Evolutionary conservation across 2,888 invertebrate genomes (phyloP), one percentile per base, ranked within the genome.

Genomic region (Mayetiola destructor): DNA sequence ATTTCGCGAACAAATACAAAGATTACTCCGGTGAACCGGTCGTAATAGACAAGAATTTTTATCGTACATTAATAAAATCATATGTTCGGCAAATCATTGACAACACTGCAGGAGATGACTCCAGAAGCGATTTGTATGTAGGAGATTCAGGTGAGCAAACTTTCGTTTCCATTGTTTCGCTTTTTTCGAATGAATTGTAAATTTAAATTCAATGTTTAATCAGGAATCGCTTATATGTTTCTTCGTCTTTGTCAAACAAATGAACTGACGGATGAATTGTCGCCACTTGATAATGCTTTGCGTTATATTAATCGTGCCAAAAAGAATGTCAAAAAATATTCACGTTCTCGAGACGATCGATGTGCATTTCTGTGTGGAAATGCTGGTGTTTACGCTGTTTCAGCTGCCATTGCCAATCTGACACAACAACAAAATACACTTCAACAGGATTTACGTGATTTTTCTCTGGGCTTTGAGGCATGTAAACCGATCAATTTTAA

Each of bases 281-380:
- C 66, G 70, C 1, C 81, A 79, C 58, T 63, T 85, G 39, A 73
- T 79, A 48, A 77, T 78, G 81, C 80, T 1, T 64, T 77, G 2
- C 76, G 80, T 56, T 85, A 84, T 65, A 69, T 84, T 18, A 73
- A 76, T 56, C 80, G 81, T 10, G 80, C 84, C 2, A 67, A 84
- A 59, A 73, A 76, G 37, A 75, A 76, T 57, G 73, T 75, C 9
- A 66, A 70, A n/a, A 69, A 68, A n/a, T 69, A 68, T 59, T 70
- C 69, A 48, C 76, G 59, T 67, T 76, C 64, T 63, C 71, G 64
- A 37, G 73, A 76, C n/a, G 81, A 84, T 59, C 75, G 77, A 53
- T 81, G 81, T 14, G 80, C 84, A 0, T 88, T 89, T 69, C 69
- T 90, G 14, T 77, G 88, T n/a, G 90, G 90, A 2, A 82, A 83